These are phyloP conservation scores for Camelus dromedarius DNA, from an alignment of 2,113 vertebrate genomes.

Conservation along the genomic window DNA sequence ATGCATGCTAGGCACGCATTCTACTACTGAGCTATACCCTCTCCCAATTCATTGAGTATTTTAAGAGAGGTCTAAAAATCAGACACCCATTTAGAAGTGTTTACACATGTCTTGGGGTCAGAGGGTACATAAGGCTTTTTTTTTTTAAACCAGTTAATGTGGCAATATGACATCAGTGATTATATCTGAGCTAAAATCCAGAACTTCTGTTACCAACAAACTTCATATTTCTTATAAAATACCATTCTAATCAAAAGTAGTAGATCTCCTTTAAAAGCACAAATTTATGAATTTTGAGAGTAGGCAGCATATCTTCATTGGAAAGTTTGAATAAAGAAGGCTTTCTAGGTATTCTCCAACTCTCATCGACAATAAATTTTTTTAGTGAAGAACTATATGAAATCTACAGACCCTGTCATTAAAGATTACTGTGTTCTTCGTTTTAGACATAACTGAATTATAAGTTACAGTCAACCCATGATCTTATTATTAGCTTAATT, in stretches of 20 bases:
- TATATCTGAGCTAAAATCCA: neutral
- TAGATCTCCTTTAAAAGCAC: neutral
- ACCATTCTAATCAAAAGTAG: neutral
- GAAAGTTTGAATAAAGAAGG: neutral
- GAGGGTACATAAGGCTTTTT: neutral
- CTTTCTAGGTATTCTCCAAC: neutral
- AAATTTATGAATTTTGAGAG: neutral
- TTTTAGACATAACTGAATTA: slow-evolving; percentile 2
- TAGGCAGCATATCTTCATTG: neutral
- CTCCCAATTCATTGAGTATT: neutral
- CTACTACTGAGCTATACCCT: no score
- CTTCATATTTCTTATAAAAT: neutral
- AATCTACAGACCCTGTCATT: neutral
- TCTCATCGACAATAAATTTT: neutral
- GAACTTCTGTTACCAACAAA: slow-evolving; percentile 9
- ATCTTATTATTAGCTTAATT: slow-evolving; percentile 37
- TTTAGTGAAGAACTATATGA: neutral
- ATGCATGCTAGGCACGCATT: no score
- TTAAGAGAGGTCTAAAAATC: neutral
- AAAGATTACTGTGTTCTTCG: slow-evolving; percentile 4
- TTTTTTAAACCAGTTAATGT: neutral
- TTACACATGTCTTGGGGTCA: neutral
- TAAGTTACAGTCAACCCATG: neutral
- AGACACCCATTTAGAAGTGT: neutral
- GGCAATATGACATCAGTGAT: neutral